Base-by-base conservation (phyloP, 2,888 invertebrate species). In the Perithous albicinctus region DNA sequence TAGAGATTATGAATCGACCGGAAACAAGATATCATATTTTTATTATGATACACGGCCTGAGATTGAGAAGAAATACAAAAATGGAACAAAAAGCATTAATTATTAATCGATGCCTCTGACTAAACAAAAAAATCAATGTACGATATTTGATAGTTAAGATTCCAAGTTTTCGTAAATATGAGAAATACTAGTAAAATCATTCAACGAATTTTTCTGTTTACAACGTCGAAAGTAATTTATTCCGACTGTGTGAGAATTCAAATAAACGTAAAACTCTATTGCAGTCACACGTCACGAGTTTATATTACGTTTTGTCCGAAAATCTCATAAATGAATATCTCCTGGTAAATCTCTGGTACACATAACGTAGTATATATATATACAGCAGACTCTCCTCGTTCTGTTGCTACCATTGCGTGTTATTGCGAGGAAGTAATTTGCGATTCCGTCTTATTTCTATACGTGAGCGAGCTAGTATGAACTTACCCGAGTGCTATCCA, bases 341-440 rank as follows among this genome's bases (percentile, higher is more conserved):
- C 7, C 4, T 15, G 35, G 26, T 26, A 43, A 69, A 51, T 51
- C 51, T 38, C 7, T 23, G 38, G n/a, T n/a, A n/a, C 23, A 29
- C 23, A 38, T 12, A 66, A 41, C 23, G 20, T 7, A 18, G 54
- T 41, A n/a, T n/a, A n/a, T n/a, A n/a, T n/a, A n/a, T n/a, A n/a
- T n/a, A 2, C 5, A n/a, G 35, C 51, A 35, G 23, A n/a, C 23
- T 46, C 48, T 32, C 29, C 5, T 29, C 20, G 38, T 51, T 59
- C 56, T 20, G 32, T 15, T 35, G 78, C 64, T 70, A 63, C 32
- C 70, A 63, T 78, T 75, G 69, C 72, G 70, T 29, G 70, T 54
- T 78, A 72, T 78, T 78, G 64, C 78, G 64, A 64, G 70, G 78
- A 72, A 78, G 78, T 70, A 63, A 78, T 78, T 72, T 78, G 48